Evolutionary conservation across 1,140 invertebrate genomes (phyloP).

Genomic region (Brachionus rotundiformis): DNA sequence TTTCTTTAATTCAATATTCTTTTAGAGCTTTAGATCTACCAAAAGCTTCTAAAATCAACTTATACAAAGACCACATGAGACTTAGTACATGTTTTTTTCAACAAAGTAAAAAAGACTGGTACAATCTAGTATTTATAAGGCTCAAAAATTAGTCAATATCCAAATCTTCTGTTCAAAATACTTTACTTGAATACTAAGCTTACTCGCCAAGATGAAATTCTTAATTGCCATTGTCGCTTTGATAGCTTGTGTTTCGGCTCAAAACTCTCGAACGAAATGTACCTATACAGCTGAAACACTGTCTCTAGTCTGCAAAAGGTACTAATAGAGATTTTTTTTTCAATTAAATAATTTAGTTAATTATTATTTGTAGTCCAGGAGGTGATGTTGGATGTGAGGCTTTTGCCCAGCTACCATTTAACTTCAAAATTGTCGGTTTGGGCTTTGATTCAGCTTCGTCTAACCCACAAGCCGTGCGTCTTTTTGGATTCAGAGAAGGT

Average conservation of each 20-base stretch:
- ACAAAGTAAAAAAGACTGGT: neutral
- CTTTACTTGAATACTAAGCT: conserved; percentile 18
- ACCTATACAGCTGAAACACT: conserved; percentile 41
- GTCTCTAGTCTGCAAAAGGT: conserved; percentile 24
- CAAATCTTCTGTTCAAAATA: neutral
- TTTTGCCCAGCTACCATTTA: neutral
- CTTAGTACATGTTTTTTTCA: neutral
- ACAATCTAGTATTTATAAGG: neutral
- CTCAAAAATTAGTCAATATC: neutral
- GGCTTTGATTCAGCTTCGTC: neutral
- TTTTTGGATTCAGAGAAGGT: neutral
- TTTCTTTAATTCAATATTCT: neutral
- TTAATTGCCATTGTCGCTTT: conserved; percentile 44
- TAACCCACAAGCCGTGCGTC: neutral
- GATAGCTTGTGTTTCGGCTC: conserved; percentile 30
- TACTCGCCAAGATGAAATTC: conserved; percentile 43
- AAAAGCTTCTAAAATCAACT: no score
- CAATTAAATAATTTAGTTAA: neutral
- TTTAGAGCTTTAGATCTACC: neutral
- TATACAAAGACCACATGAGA: neutral
- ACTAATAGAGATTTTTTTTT: neutral
- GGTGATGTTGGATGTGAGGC: conserved; percentile 37
- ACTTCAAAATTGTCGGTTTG: conserved; percentile 47
- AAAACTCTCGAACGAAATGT: conserved; percentile 37
- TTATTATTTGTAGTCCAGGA: neutral